Conservation (phyloP, 1,140 invertebrate genomes). For the Drosophila nikananu region DNA sequence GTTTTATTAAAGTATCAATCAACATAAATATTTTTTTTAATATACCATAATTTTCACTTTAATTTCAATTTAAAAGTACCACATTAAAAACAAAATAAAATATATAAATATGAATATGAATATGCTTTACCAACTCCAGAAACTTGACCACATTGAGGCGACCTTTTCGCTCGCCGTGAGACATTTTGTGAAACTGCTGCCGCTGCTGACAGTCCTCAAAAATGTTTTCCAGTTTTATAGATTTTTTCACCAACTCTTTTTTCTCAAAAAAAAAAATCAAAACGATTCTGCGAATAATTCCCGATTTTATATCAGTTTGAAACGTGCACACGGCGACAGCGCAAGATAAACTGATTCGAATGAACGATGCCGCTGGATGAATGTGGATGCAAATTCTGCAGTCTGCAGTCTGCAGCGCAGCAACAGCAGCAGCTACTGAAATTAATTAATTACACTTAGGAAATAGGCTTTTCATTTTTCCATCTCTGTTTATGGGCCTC, state of each 20-base stretch:
- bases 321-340: constrained; percentile 55
- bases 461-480: constrained; percentile 76
- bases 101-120: background rate
- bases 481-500: constrained; percentile 45
- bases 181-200: constrained; percentile 67
- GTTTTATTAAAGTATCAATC: background rate
- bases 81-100: constrained; percentile 16
- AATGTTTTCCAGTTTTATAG: constrained; percentile 30
- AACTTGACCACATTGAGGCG: constrained; percentile 82
- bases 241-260: background rate
- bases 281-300: background rate
- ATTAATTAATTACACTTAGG: constrained; percentile 85
- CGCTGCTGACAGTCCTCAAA: constrained; percentile 47
- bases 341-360: constrained; percentile 58
- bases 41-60: background rate
- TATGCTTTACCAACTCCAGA: constrained; percentile 75
- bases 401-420: constrained; percentile 23
- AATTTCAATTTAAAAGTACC: background rate
- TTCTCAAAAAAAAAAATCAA: background rate
- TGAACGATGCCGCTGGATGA: constrained; percentile 1
- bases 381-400: constrained; percentile 36
- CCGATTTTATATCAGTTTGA: background rate
- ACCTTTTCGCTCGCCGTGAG: constrained; percentile 77
- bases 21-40: background rate
- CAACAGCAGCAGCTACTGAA: constrained; percentile 52